These are phyloP conservation scores for Lophura nycthemera DNA, from an alignment of 2,113 vertebrate species.

Conservation along the genomic window DNA sequence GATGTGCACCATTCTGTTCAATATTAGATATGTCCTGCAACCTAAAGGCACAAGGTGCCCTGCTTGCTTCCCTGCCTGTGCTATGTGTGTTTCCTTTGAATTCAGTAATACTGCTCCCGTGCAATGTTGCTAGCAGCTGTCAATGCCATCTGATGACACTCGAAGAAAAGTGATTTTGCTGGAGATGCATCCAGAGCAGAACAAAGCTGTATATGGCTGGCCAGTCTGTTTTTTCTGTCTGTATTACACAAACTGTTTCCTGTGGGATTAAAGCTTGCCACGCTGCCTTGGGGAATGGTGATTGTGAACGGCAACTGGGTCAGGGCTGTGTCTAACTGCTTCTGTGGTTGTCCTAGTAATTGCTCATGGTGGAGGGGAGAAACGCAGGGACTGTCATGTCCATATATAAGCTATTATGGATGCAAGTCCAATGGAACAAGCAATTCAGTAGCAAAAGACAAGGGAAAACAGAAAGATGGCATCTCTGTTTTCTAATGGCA, in stretches of 20 bases:
- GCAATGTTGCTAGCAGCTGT: not conserved
- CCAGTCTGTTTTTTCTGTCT: not conserved
- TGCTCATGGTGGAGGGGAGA: not conserved
- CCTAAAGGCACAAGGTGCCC: not conserved
- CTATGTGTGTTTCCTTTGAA: not conserved
- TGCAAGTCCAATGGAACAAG: not conserved
- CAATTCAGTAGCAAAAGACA: not conserved
- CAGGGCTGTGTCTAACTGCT: not conserved
- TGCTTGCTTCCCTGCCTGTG: not conserved
- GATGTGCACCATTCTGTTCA: not conserved
- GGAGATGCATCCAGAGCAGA: not conserved
- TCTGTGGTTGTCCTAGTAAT: not conserved
- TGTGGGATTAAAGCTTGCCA: no score
- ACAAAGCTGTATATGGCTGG: not conserved
- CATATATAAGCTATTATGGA: fast-evolving
- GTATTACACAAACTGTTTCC: no score
- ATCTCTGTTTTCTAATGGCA: not conserved
- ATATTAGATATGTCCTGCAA: not conserved
- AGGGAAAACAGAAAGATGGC: not conserved
- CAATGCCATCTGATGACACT: not conserved
- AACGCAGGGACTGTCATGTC: not conserved
- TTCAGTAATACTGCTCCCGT: not conserved
- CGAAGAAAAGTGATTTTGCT: not conserved
- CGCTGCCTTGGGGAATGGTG: no score
- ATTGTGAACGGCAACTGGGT: not conserved